Base-by-base conservation (phyloP, 2,113 vertebrate genomes). In the Sinocyclocheilus rhinocerous region DNA sequence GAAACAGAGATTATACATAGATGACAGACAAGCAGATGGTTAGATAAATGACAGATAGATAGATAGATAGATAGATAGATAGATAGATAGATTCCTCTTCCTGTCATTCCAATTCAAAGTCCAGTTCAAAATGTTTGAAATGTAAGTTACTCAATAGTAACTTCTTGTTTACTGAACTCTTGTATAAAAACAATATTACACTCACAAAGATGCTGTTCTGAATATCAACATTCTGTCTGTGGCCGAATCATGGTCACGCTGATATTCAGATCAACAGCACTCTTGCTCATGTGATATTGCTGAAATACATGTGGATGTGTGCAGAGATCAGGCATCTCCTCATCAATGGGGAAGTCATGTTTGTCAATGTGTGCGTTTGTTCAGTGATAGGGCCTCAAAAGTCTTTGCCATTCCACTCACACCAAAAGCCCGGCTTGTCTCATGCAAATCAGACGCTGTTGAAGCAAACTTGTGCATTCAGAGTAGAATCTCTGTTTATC, bases 321-420 rank as follows among this genome's bases (percentile, higher is more conserved):
- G 65, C 13, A 67, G 26, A 20, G 67, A 36, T 70, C 7, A 70
- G 67, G 29, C 67, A 70, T 70, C 29, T 70, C 67, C 16, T 1
- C 76, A 59, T 79, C 10, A 59, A 7, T 79, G 20, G 9, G 4
- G 42, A 59, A 78, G 77, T 79, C 79, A 45, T 81, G 39, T 65
- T 79, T 39, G 0, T 76, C 22, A 59, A n/a, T n/a, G n/a, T 24
- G 48, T 33, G 13, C 57, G 55, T 70, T 42, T 24, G 61, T 22
- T 36, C 26, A 50, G 57, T 61, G 85, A 88, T 55, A 76, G 63
- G 83, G 86, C 63, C 52, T 86, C 78, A 69, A 29, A 24, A n/a
- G 57, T 36, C 39, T 88, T 93, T 93, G 20, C 72, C 81, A 93
- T 93, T 92, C 92, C 81, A 42, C 82, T 93, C 92, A 93, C 92